Evolutionary conservation across 2,888 invertebrate genomes (phyloP), one percentile per base, ranked within the genome.

Genomic region (Cecidostiba fungosa): DNA sequence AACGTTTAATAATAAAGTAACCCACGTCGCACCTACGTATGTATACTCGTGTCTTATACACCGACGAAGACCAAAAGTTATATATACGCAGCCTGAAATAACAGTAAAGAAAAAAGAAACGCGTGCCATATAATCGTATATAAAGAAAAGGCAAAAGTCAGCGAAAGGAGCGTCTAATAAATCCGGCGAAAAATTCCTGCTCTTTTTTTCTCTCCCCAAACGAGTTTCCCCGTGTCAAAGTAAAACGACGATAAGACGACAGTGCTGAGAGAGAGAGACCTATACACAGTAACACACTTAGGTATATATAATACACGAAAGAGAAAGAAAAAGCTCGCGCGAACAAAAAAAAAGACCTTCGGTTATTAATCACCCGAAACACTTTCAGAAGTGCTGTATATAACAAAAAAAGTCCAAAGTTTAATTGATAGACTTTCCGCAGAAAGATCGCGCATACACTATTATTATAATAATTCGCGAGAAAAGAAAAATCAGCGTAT

Each of bases 141-240:
- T 1, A n/a, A 23, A 74, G 5, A 77, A n/a, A 36, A 77, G 62
- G 26, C 16, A 36, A 77, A 14, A 59, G 36, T 77, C 59, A 76
- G 50, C 76, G n/a, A 26, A 50, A 26, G n/a, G 36, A 59, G 54
- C 8, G 12, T 43, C 36, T 62, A 77, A 66, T 77, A 77, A 66
- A 77, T 77, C 66, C 26, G 16, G 1, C 66, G 43, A 43, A 43
- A 77, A 43, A 62, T 23, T 39, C 59, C 32, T 62, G 26, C 23
- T 16, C 26, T 43, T 59, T 43, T 26, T 43, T 59, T 43, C 26
- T 43, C 36, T n/a, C 36, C 43, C 36, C 43, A 47, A 69, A 47
- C 69, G 78, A 78, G 29, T 47, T 78, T 69, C n/a, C 62, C 78
- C 47, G 23, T 12, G 26, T 26, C 69, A 47, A 78, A 78, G 66